Conservation (phyloP, 2,888 invertebrate species). For the Schizaphis graminum region DNA sequence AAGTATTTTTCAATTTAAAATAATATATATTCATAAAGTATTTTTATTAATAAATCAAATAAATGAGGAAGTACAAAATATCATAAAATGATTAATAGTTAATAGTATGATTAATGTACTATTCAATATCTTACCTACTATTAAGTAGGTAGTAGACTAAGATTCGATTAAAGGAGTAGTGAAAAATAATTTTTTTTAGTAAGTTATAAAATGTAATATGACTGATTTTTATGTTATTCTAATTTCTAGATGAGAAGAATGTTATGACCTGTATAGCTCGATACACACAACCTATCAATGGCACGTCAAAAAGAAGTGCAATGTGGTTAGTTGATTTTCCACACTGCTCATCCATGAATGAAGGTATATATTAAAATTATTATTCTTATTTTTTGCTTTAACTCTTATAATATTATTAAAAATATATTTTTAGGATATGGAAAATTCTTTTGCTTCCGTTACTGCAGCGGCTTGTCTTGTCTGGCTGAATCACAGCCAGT, state of each 20-base stretch:
- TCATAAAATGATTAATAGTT: background rate
- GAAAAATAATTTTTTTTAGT: background rate
- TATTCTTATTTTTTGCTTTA: background rate
- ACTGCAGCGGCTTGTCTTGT: constrained; percentile 79
- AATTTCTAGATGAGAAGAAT: constrained; percentile 71
- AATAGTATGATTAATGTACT: background rate
- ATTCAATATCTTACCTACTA: background rate
- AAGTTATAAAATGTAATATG: background rate
- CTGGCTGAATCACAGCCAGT: constrained; percentile 78
- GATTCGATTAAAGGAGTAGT: background rate
- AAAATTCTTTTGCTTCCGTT: constrained; percentile 80
- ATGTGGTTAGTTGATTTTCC: constrained; percentile 79
- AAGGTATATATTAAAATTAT: constrained; percentile 25
- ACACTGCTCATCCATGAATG: constrained; percentile 72
- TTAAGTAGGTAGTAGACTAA: background rate
- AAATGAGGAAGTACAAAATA: background rate
- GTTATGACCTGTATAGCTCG: constrained; percentile 72
- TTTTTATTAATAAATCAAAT: background rate
- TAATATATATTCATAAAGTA: background rate
- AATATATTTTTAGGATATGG: constrained; percentile 74
- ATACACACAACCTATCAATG: constrained; percentile 68
- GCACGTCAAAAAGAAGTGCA: constrained; percentile 73
- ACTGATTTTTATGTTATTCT: constrained; percentile 68
- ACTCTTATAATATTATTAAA: background rate
- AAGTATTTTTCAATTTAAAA: background rate